Conservation (phyloP, 2,888 invertebrate genomes). For the Aphelenchoides bicaudatus region DNA sequence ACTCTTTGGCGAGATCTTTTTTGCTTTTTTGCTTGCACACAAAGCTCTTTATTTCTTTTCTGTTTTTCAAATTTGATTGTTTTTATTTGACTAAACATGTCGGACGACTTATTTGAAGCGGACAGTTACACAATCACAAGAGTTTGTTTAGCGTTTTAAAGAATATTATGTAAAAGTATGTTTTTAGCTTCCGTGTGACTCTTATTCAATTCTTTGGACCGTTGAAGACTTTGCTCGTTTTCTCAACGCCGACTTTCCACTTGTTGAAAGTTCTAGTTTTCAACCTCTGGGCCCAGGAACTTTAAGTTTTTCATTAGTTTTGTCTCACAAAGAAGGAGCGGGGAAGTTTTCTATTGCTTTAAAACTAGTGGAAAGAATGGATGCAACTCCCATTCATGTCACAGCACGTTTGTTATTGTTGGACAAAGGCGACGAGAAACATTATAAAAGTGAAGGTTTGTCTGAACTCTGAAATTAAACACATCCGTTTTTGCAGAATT, state of each 20-base stretch:
- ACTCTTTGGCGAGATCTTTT: too few species aligned
- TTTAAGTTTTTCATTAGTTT: neutral
- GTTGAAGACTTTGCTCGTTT: conserved; percentile 6
- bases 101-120: conserved; percentile 1
- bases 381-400: neutral
- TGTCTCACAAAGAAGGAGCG: neutral
- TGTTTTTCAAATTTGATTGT: too few species aligned
- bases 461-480: too few species aligned
- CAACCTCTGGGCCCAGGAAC: neutral
- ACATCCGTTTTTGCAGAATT: too few species aligned
- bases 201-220: conserved; percentile 6
- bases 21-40: too few species aligned
- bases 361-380: neutral
- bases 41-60: too few species aligned
- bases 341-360: neutral
- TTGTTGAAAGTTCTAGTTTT: neutral
- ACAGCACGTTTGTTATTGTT: conserved; percentile 4
- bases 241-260: conserved; percentile 2
- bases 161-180: neutral
- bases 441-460: conserved; percentile 3
- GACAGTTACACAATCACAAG: neutral
- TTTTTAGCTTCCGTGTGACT: neutral
- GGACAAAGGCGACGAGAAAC: neutral
- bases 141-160: neutral
- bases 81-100: too few species aligned